These are phyloP conservation scores for Leucophenga maculata DNA, from an alignment of 2,888 invertebrate genomes.

Conservation along the genomic window DNA sequence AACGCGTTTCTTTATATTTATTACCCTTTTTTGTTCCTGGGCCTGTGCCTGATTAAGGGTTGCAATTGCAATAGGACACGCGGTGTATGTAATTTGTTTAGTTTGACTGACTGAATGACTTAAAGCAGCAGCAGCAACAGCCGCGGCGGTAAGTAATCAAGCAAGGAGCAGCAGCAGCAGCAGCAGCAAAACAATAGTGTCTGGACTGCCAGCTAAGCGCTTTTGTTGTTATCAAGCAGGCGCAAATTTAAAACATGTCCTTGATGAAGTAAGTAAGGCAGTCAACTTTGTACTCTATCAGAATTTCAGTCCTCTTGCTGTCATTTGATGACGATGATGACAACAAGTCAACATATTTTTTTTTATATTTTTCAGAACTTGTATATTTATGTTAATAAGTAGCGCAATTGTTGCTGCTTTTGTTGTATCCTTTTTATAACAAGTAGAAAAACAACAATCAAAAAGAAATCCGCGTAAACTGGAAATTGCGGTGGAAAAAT, in stretches of 20 bases:
- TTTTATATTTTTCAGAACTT: too few species aligned
- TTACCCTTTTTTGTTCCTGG: too few species aligned
- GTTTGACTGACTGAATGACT: neutral
- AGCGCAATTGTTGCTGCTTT: neutral
- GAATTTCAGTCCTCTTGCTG: neutral
- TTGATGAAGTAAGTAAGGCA: neutral
- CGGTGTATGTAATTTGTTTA: constrained; percentile 3
- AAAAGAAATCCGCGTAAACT: constrained; percentile 7
- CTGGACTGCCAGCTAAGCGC: constrained; percentile 14
- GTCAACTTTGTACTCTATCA: neutral
- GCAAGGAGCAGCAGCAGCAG: too few species aligned
- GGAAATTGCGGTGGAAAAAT: neutral
- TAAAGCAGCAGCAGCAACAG: neutral
- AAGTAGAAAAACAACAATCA: constrained; percentile 14
- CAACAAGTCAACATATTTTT: constrained; percentile 9
- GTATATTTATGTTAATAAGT: constrained; percentile 13
- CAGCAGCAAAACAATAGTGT: constrained; percentile 15
- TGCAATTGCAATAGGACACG: constrained; percentile 15
- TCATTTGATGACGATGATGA: constrained; percentile 7
- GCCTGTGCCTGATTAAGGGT: constrained; percentile 8
- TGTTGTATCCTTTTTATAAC: neutral
- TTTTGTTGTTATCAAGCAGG: constrained; percentile 11
- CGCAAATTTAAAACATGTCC: constrained; percentile 4
- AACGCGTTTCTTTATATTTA: too few species aligned
- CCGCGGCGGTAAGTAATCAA: neutral